These are phyloP conservation scores for Xiphophorus maculatus DNA, from an alignment of 2,113 vertebrate genomes.

Conservation along the genomic window DNA sequence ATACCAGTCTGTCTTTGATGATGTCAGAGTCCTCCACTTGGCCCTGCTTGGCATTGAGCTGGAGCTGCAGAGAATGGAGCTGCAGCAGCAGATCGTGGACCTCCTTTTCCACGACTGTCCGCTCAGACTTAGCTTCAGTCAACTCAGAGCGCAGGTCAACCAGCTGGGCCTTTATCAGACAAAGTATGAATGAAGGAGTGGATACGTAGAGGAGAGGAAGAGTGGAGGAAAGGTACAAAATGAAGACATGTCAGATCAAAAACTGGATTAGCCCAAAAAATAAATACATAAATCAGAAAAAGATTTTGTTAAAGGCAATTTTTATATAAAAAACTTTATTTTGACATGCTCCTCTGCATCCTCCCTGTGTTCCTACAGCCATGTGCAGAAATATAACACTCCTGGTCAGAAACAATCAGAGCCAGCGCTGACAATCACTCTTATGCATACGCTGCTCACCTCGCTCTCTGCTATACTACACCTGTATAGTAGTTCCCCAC, in stretches of 20 bases:
- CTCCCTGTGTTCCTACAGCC: too few relatives aligned
- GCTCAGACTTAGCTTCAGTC: slow-evolving; percentile 91
- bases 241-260: not conserved
- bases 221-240: not conserved
- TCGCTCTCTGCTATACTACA: too few relatives aligned
- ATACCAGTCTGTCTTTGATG: slow-evolving; percentile 94
- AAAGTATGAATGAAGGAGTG: slow-evolving; percentile 6
- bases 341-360: too few relatives aligned
- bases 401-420: too few relatives aligned
- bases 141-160: slow-evolving; percentile 95
- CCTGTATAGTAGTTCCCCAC: too few relatives aligned
- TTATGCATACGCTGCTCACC: too few relatives aligned
- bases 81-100: slow-evolving; percentile 96
- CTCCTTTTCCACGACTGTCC: slow-evolving; percentile 88
- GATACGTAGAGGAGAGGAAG: not conserved
- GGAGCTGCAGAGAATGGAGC: slow-evolving; percentile 92
- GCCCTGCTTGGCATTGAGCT: slow-evolving; percentile 91
- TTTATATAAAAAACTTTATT: too few relatives aligned
- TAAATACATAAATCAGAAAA: too few relatives aligned
- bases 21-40: slow-evolving; percentile 88
- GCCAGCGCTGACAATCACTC: too few relatives aligned
- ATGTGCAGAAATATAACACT: too few relatives aligned
- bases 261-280: too few relatives aligned
- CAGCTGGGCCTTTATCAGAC: slow-evolving; percentile 87
- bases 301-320: too few relatives aligned